Percentiles rank a stretch among this genome's conserved stretches.
These are phyloP conservation scores for Papilio glaucus DNA, from an alignment of 1,140 invertebrate species.

Conservation along the genomic window DNA sequence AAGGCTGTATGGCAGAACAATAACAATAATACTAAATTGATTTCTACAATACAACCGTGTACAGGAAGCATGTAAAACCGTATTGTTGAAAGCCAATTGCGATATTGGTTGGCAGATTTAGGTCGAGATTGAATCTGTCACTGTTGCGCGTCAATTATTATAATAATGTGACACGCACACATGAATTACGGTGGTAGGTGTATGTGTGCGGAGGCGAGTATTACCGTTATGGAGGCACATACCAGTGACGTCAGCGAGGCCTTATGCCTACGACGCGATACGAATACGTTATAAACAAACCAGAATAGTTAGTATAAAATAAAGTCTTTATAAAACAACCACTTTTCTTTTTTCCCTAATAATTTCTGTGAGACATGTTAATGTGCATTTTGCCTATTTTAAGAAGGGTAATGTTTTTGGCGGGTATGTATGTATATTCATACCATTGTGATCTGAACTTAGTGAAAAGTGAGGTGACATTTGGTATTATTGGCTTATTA, in stretches of 20 bases:
- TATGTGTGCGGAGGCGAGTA: slow-evolving; percentile 73
- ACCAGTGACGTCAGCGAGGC: slow-evolving; percentile 80
- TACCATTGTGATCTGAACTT: too few relatives aligned
- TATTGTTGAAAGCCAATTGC: slow-evolving; percentile 42
- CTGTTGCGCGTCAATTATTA: slow-evolving; percentile 64
- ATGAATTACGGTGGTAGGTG: slow-evolving; percentile 54
- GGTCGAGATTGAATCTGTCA: slow-evolving; percentile 69
- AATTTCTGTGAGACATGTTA: too few relatives aligned
- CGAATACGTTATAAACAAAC: slow-evolving; percentile 73
- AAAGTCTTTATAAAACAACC: slow-evolving; percentile 35
- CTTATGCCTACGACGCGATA: slow-evolving; percentile 71
- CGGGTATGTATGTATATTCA: too few relatives aligned
- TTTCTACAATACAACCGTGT: slow-evolving; percentile 32
- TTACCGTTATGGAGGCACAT: slow-evolving; percentile 82
- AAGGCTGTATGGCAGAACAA: background rate
- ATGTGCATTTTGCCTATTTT: too few relatives aligned
- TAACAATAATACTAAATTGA: background rate
- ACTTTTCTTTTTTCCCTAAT: slow-evolving; percentile 33
- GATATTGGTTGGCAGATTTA: slow-evolving; percentile 49
- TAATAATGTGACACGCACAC: slow-evolving; percentile 60
- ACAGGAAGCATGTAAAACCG: slow-evolving; percentile 48
- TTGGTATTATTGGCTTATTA: too few relatives aligned
- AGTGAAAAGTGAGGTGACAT: too few relatives aligned
- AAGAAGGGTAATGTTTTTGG: too few relatives aligned
- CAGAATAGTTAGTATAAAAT: slow-evolving; percentile 52